Evolutionary conservation across 2,888 invertebrate species (phyloP), one percentile per base, ranked within the genome.

Genomic region (Gymnocheta viridis): DNA sequence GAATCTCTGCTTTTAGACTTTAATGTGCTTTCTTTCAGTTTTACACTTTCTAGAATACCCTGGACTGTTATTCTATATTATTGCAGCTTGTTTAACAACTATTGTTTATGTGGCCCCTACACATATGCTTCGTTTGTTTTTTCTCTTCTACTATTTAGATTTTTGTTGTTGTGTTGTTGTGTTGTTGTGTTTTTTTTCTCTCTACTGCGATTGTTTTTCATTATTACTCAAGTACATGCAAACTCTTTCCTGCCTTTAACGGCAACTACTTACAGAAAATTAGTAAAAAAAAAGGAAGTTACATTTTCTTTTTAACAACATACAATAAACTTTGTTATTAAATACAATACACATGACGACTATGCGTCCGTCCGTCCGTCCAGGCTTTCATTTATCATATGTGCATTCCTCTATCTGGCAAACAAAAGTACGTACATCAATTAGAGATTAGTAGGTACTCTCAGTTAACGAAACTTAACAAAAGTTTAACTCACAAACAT

Each of bases 201-300:
- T 38, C 2, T 27, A 32, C n/a, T 56, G 38, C 67, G 38, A 76
- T 76, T 80, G 70, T 74, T 76, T 80, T 64, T 58, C 38, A 73
- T 83, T 83, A 83, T 83, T 69, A 74, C 64, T 80, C 58, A 58
- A 80, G 80, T 80, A 79, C 82, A 83, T 83, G 82, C 82, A 80
- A 83, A 81, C 74, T 81, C 60, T 69, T 81, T 74, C 47, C 60
- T 67, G 73, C 12, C 51, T 73, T 64, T 35, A 80, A 60, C 41
- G 44, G 44, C 51, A 49, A 66, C 47, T 47, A 49, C 6, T 17
- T 24, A 56, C 19, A 49, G 10, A 17, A 17, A 41, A 12, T 47
- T 19, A 72, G 10, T 6, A 29, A 19, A 1, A 72, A 66, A 66
- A 72, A 51, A 67, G 72, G 78, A 82, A 82, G 72, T 72, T 49